These are phyloP conservation scores for Reinhardtius hippoglossoides DNA, from an alignment of 2,113 vertebrate genomes.

Conservation along the genomic window DNA sequence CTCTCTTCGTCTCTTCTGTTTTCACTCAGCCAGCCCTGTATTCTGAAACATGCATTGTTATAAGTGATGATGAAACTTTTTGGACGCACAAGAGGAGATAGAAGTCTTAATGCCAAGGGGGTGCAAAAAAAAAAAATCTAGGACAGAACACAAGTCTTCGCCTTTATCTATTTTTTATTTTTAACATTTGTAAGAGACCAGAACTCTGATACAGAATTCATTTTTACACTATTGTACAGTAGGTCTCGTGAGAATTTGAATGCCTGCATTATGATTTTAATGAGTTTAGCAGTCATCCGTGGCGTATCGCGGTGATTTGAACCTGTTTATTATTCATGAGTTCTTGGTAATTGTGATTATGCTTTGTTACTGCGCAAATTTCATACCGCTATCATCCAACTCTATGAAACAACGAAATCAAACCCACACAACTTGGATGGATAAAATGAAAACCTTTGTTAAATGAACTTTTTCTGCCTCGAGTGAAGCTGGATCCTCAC, in stretches of 20 bases:
- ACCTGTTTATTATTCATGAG: constrained; percentile 79
- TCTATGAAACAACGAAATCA: constrained; percentile 32
- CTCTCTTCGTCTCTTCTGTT: constrained; percentile 5
- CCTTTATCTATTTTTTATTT: neutral
- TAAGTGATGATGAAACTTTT: constrained; percentile 58
- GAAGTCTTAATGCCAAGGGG: constrained; percentile 2
- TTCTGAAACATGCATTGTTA: constrained; percentile 15
- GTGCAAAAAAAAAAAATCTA: neutral
- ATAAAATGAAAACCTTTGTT: constrained; percentile 26
- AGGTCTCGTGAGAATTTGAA: constrained; percentile 55
- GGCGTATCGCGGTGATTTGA: constrained; percentile 47
- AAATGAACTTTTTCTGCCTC: neutral
- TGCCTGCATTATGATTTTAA: constrained; percentile 71
- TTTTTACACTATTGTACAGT: constrained; percentile 31
- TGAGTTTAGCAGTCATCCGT: constrained; percentile 76
- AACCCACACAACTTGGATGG: neutral
- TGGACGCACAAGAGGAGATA: constrained; percentile 15
- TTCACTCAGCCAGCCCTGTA: neutral
- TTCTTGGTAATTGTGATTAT: constrained; percentile 59
- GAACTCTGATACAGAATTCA: constrained; percentile 33
- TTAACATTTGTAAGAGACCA: neutral
- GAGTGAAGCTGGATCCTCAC: neutral
- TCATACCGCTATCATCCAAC: constrained; percentile 29
- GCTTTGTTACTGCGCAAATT: constrained; percentile 56
- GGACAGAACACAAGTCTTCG: constrained; percentile 19